Percentiles rank a stretch among this genome's conserved stretches.
phyloP scores from a whole-genome alignment of 2,113 vertebrate species.

The Danio rerio region GRCz12tu NC_133185.1:18200001-18200500 shows the following conservation, averaged over 20 bases:
- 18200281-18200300: neutral
- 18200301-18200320: neutral
- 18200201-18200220: neutral
- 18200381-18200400: neutral
- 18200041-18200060: no score
- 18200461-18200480: neutral
- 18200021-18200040: no score
- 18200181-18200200: no score
- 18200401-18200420: neutral
- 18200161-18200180: no score
- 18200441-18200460: slow-evolving; percentile 33
- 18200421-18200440: neutral
- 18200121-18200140: no score
- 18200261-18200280: neutral
- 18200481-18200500: neutral
- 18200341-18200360: slow-evolving; percentile 6
- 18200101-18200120: no score
- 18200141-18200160: no score
- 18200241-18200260: neutral
- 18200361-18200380: neutral
- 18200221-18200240: neutral
- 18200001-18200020: neutral
- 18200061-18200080: no score
- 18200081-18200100: no score
- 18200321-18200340: neutral